Evolutionary conservation across 1,140 invertebrate genomes (phyloP), one percentile per base, ranked within the genome.

Genomic region (Nebria ingens): DNA sequence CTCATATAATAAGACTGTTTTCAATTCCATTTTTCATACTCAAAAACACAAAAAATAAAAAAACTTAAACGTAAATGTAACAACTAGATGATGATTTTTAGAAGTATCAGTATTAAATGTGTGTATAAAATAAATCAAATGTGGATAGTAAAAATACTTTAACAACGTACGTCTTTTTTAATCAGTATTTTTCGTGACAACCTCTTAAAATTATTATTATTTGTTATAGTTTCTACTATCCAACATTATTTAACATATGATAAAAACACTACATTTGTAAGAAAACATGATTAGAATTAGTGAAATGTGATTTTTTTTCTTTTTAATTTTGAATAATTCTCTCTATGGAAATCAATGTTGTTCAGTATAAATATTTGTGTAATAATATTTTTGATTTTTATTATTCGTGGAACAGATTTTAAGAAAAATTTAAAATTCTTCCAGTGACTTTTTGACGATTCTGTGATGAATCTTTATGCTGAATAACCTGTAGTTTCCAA

Each of bases 21-120:
- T 45, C 25, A 17, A 45, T 45, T 45, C 40, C 40, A 45, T 45
- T 45, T 45, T 45, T 45, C 40, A 45, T 45, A 45, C 40, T 45
- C 40, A 17, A 45, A n/a, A n/a, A n/a, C n/a, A n/a, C n/a, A n/a
- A n/a, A n/a, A n/a, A n/a, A n/a, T n/a, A n/a, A n/a, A n/a, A n/a
- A n/a, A n/a, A 34, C 15, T 45, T 45, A 45, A 45, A 45, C 40
- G 15, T 45, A 45, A 45, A 45, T 45, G 40, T 45, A 45, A 45
- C n/a, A n/a, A n/a, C 40, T 45, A 45, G 40, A 45, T 45, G 40
- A 45, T 45, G 25, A 34, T 34, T 34, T 45, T 45, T 45, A 45
- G 40, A 45, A 45, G 6, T 11, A 11, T 45, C 40, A 45, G 40
- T 45, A 45, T 45, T 45, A 45, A 45, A n/a, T n/a, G n/a, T n/a